Conservation (phyloP, 2,888 invertebrate genomes). For the Amphiduros pacificus region DNA sequence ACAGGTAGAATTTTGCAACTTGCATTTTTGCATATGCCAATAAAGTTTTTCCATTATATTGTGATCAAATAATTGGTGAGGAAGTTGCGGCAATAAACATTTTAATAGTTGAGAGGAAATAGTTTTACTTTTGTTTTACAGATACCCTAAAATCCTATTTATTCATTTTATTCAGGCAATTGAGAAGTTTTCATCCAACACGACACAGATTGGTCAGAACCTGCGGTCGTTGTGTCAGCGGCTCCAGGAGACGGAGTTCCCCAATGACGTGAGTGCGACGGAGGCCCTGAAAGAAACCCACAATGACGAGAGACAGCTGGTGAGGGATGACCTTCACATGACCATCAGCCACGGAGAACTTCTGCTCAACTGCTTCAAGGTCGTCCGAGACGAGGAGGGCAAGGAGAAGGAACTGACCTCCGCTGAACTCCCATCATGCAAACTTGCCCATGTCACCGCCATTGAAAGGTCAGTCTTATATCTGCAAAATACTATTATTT, state of each 20-base stretch:
- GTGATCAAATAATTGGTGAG: too few relatives aligned
- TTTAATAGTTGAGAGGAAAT: too few relatives aligned
- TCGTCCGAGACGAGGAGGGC: constrained; percentile 25
- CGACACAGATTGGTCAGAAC: constrained; percentile 84
- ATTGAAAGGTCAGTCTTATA: constrained; percentile 85
- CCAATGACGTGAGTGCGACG: constrained; percentile 89
- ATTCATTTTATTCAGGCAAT: constrained; percentile 70
- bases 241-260: constrained; percentile 88
- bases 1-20: too few relatives aligned
- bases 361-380: constrained; percentile 68
- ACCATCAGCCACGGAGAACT: constrained; percentile 88
- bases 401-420: constrained; percentile 20
- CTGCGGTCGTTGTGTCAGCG: constrained; percentile 85
- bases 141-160: not conserved
- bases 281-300: constrained; percentile 77
- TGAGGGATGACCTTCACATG: constrained; percentile 78
- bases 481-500: too few relatives aligned
- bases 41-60: too few relatives aligned
- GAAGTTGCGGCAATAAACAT: too few relatives aligned
- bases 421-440: constrained; percentile 44
- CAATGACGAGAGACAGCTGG: constrained; percentile 40
- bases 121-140: too few relatives aligned
- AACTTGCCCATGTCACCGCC: constrained; percentile 77
- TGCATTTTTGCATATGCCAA: too few relatives aligned
- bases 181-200: constrained; percentile 90